Conservation (phyloP, 2,888 invertebrate species). For the Ganaspis brasiliensis region DNA sequence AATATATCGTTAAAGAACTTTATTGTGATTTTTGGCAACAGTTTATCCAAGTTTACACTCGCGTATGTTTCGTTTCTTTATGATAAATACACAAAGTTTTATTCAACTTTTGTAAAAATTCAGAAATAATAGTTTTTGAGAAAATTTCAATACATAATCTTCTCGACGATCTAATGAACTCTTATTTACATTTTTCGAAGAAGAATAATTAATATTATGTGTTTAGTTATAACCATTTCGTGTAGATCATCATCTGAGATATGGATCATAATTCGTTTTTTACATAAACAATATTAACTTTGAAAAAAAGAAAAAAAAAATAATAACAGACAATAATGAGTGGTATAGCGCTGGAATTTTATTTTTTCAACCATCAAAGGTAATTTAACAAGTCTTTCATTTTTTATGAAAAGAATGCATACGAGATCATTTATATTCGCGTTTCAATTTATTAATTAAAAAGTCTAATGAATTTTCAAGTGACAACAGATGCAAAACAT, state of each 20-base stretch:
- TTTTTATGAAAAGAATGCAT: neutral
- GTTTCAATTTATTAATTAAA: neutral
- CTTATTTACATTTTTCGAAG: neutral
- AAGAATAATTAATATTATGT: neutral
- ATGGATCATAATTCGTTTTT: neutral
- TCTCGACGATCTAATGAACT: neutral
- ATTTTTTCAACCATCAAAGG: neutral
- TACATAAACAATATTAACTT: neutral
- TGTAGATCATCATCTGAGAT: neutral
- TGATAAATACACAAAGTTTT: neutral
- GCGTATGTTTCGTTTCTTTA: neutral
- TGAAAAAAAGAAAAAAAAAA: neutral
- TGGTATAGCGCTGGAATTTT: neutral
- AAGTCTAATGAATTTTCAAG: constrained; percentile 10
- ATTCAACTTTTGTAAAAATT: too few relatives aligned
- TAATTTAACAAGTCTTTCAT: neutral
- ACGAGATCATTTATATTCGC: neutral
- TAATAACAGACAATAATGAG: constrained; percentile 17
- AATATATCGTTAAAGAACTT: neutral
- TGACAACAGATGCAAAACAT: neutral
- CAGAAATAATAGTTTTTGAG: too few relatives aligned
- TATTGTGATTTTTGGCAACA: neutral
- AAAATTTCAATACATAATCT: too few relatives aligned
- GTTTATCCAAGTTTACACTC: neutral
- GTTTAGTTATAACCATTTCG: neutral